Conservation (phyloP, 2,888 invertebrate species). For the Agrochola lychnidis region DNA sequence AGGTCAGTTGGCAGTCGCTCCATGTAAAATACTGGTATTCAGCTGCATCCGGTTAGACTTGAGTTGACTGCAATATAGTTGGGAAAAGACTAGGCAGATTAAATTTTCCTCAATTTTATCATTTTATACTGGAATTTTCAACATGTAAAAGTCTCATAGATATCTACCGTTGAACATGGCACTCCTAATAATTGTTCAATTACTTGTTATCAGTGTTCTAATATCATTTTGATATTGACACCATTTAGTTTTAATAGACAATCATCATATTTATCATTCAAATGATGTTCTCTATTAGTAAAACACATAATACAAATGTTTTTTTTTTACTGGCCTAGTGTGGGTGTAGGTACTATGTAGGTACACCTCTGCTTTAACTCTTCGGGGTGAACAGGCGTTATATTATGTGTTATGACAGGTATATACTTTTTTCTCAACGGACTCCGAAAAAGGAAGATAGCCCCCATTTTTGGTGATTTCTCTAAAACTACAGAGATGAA, state of each 20-base stretch:
- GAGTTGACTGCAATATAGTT: background rate
- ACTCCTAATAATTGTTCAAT: constrained; percentile 33
- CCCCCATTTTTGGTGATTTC: background rate
- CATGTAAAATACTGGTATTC: background rate
- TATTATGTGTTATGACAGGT: background rate
- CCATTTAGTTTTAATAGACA: constrained; percentile 34
- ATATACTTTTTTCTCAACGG: background rate
- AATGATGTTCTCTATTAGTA: background rate
- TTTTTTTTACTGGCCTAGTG: background rate
- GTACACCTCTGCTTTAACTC: too few relatives aligned
- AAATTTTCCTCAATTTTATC: background rate
- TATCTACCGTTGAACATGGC: background rate
- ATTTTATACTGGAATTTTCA: background rate
- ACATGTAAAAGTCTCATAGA: background rate
- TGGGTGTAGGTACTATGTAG: background rate
- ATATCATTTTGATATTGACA: constrained; percentile 34
- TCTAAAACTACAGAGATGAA: background rate
- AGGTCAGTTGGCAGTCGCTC: background rate
- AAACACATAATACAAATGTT: background rate
- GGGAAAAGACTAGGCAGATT: background rate
- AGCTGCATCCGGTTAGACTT: background rate
- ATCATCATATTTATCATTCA: constrained; percentile 20
- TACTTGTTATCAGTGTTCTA: constrained; percentile 10
- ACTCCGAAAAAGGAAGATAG: background rate
- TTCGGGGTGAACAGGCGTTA: background rate